Conservation (phyloP, 2,888 invertebrate species). For the Aspidapion aeneum region DNA sequence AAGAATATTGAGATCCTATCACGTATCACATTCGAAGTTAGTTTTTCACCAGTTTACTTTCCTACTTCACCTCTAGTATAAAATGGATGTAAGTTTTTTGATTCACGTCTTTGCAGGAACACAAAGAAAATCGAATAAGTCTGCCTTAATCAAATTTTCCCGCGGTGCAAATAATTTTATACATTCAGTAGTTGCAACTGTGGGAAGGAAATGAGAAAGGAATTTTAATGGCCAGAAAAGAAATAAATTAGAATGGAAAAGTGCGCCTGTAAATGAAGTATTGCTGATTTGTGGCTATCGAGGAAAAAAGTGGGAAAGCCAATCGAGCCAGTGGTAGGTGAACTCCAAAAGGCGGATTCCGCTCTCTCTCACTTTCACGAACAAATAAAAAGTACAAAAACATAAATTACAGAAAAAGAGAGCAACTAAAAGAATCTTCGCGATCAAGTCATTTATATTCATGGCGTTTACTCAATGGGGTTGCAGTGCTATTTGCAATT, state of each 20-base stretch:
- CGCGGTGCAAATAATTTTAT: conserved; percentile 24
- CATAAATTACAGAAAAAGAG: conserved; percentile 35
- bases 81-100: too few species aligned
- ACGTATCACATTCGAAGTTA: too few species aligned
- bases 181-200: conserved; percentile 28
- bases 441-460: conserved; percentile 42
- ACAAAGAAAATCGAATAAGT: conserved; percentile 2
- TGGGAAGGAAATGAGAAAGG: conserved; percentile 24
- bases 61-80: too few species aligned
- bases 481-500: conserved; percentile 35
- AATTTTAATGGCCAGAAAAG: conserved; percentile 24
- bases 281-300: conserved; percentile 29
- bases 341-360: conserved; percentile 3
- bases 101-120: conserved; percentile 18
- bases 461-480: conserved; percentile 40
- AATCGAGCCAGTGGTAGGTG: conserved; percentile 22
- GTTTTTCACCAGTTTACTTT: too few species aligned
- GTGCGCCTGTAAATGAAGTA: conserved; percentile 29
- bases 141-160: conserved; percentile 6
- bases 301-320: conserved; percentile 25
- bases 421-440: conserved; percentile 31
- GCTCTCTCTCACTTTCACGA: conserved; percentile 24
- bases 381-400: conserved; percentile 34
- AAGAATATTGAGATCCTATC: too few species aligned
- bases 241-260: conserved; percentile 28